phyloP scores from a whole-genome alignment of 2,797 vertebrate genomes.

The Leptodactylus fallax region DNA sequence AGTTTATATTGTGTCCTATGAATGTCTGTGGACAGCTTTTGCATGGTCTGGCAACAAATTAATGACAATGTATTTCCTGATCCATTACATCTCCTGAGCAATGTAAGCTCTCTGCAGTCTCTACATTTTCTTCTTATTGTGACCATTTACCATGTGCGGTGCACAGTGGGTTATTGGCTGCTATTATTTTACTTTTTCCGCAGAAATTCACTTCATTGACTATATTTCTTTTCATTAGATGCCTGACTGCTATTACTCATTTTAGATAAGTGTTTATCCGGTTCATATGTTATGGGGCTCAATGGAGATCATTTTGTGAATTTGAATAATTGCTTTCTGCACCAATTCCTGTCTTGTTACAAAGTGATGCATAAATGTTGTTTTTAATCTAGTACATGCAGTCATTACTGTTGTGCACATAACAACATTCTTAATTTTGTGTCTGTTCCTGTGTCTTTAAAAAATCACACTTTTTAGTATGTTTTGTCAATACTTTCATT shows the following conservation, averaged over 20 bases:
- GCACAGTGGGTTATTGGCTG: constrained; percentile 42
- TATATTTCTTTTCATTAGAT: constrained; percentile 51
- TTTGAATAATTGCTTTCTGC: constrained; percentile 58
- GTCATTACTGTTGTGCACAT: background rate
- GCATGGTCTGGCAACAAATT: constrained; percentile 16
- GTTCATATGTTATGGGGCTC: constrained; percentile 38
- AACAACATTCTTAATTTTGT: background rate
- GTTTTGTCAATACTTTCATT: background rate
- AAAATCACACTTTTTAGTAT: background rate
- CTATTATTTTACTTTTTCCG: constrained; percentile 53
- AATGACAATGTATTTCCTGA: constrained; percentile 33
- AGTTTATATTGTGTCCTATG: background rate
- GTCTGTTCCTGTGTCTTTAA: background rate
- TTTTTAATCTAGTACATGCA: constrained; percentile 24
- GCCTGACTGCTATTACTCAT: constrained; percentile 43
- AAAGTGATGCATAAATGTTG: constrained; percentile 27
- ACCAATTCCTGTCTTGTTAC: constrained; percentile 38
- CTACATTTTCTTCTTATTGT: constrained; percentile 27
- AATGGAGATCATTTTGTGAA: constrained; percentile 30
- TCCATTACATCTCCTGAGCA: constrained; percentile 44
- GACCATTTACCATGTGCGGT: constrained; percentile 17
- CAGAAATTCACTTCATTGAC: constrained; percentile 24
- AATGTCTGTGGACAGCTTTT: background rate
- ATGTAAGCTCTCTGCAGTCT: constrained; percentile 19
- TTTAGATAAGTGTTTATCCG: constrained; percentile 45